Conservation (phyloP, 2,888 invertebrate genomes). For the Patella depressa region DNA sequence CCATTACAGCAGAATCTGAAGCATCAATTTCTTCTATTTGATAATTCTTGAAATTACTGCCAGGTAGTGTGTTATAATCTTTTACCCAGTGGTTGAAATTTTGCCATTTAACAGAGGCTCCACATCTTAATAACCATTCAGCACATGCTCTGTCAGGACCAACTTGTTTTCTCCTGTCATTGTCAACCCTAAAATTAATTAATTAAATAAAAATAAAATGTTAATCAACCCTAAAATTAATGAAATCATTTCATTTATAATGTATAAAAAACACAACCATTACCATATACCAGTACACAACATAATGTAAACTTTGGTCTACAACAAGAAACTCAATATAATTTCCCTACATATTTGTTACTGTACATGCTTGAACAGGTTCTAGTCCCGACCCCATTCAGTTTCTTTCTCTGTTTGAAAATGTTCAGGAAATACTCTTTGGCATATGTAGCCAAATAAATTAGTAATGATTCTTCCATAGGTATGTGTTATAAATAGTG, state of each 20-base stretch:
- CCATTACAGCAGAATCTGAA: constrained; percentile 84
- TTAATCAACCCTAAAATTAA: constrained; percentile 41
- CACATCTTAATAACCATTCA: constrained; percentile 94
- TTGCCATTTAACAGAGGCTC: constrained; percentile 84
- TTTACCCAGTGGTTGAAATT: constrained; percentile 73
- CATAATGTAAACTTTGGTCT: background rate
- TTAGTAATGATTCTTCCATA: no score
- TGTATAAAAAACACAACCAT: background rate
- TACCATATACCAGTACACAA: no score
- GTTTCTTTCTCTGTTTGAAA: no score
- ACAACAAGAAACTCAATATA: background rate
- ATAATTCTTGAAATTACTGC: constrained; percentile 71
- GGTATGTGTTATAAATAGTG: no score
- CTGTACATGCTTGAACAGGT: background rate
- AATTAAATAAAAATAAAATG: background rate
- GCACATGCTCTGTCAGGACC: constrained; percentile 94
- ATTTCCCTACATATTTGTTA: no score
- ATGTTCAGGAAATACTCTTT: no score
- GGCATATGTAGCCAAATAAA: no score
- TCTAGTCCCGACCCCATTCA: no score
- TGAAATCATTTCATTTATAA: background rate
- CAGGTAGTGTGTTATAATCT: constrained; percentile 85
- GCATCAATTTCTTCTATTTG: constrained; percentile 84
- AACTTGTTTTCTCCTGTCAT: constrained; percentile 72
- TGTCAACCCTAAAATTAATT: constrained; percentile 39